phyloP scores from a whole-genome alignment of 2,797 vertebrate species.

The Acrossocheilus fasciatus region DNA sequence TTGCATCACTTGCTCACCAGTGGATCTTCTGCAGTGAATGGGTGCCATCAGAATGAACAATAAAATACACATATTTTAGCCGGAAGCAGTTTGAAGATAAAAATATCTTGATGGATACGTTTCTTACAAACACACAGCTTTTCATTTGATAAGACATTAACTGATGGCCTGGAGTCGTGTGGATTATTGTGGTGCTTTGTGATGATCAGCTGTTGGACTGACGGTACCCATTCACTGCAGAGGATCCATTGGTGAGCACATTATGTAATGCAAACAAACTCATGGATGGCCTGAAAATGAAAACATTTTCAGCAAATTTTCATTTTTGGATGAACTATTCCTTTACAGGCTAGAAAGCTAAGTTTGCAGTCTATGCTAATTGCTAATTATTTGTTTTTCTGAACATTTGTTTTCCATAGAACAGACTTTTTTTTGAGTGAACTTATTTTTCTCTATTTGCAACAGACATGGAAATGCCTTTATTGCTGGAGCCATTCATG shows the following conservation, averaged over 20 bases:
- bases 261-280: background rate
- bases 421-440: background rate
- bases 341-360: background rate
- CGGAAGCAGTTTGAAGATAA: too few species aligned
- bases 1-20: too few species aligned
- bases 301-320: background rate
- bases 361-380: background rate
- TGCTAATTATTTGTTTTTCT: background rate
- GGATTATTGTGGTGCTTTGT: too few species aligned
- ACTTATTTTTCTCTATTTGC: background rate
- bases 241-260: background rate
- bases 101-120: background rate
- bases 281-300: background rate
- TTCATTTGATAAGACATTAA: background rate
- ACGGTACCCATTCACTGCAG: background rate
- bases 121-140: background rate
- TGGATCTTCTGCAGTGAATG: too few species aligned
- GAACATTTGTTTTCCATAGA: background rate
- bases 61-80: too few species aligned
- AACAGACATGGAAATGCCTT: background rate
- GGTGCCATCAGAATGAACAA: too few species aligned
- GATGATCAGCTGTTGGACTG: background rate
- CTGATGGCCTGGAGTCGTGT: too few species aligned
- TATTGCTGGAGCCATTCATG: background rate
- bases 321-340: background rate